Evolutionary conservation across 1,140 invertebrate species (phyloP).

Genomic region (Babylonia areolata): DNA sequence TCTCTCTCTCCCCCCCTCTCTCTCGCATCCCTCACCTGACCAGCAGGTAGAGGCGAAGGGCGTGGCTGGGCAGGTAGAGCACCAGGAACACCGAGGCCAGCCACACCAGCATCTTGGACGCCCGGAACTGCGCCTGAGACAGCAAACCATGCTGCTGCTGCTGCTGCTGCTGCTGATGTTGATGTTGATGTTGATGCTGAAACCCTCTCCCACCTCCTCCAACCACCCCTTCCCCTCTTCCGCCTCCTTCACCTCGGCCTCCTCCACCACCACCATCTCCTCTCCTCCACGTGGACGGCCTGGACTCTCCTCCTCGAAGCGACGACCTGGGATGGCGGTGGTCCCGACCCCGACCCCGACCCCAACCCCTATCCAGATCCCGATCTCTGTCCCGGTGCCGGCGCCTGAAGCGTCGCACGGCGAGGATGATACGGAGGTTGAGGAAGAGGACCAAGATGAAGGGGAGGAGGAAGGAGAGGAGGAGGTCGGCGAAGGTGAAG

Average conservation of each 20-base stretch:
- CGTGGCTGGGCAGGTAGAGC: slow-evolving; percentile 83
- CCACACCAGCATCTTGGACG: slow-evolving; percentile 89
- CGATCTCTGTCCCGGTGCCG: slow-evolving; percentile 25
- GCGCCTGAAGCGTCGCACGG: slow-evolving; percentile 51
- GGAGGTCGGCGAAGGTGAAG: slow-evolving; percentile 79
- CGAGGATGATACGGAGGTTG: slow-evolving; percentile 72
- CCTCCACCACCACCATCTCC: too few species aligned
- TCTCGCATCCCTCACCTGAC: too few species aligned
- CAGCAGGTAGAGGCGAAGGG: slow-evolving; percentile 68
- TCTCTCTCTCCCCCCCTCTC: too few species aligned
- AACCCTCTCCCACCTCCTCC: background rate
- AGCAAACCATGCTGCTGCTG: slow-evolving; percentile 44
- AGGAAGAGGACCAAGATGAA: slow-evolving; percentile 79
- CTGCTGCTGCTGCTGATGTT: too few species aligned
- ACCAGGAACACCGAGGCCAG: slow-evolving; percentile 88
- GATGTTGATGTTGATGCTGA: too few species aligned
- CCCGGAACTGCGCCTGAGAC: slow-evolving; percentile 80
- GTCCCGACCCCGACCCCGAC: too few species aligned
- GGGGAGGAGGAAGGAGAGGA: too few species aligned
- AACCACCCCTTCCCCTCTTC: background rate
- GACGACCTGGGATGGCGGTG: too few species aligned
- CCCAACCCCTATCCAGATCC: background rate
- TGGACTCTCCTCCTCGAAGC: too few species aligned
- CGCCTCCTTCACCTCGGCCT: background rate
- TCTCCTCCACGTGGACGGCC: too few species aligned